A percentile compares a stretch with the other conserved stretches of the same genome.
phyloP scores from a whole-genome alignment of 2,797 vertebrate genomes.

The Propithecus deckenii region DNA sequence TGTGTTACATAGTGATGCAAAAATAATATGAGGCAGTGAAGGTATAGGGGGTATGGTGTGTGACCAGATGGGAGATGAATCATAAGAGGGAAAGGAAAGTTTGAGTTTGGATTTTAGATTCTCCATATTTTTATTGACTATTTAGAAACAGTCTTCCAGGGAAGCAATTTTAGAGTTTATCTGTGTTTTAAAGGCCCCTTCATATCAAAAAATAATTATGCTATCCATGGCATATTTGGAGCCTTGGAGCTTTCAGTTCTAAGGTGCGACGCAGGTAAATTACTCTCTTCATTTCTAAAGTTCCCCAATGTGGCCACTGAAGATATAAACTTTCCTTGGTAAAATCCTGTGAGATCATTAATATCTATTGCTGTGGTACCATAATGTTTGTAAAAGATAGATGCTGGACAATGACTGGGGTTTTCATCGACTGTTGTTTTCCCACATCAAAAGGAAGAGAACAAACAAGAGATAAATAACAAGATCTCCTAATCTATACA shows the following conservation, averaged over 20 bases:
- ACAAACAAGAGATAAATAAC: not conserved
- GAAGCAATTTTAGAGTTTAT: not conserved
- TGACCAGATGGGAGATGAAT: not conserved
- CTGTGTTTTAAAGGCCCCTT: not conserved
- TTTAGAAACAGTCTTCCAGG: not conserved
- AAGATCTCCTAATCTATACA: not conserved
- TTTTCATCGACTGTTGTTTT: not conserved
- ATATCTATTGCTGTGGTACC: not conserved
- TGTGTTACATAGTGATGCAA: not conserved
- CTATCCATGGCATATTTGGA: not conserved
- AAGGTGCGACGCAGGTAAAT: not conserved
- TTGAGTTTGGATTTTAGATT: not conserved
- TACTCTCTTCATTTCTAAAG: not conserved
- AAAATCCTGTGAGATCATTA: not conserved
- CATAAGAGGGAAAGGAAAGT: not conserved
- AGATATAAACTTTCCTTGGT: not conserved
- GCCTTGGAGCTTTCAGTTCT: not conserved
- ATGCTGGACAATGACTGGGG: not conserved
- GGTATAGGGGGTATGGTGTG: not conserved
- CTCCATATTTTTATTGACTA: not conserved
- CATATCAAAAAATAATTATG: not conserved
- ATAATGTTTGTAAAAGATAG: not conserved
- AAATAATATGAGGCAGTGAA: not conserved
- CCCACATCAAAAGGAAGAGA: not conserved
- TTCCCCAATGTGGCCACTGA: not conserved